These are phyloP conservation scores for Irena cyanogastra DNA, from an alignment of 2,113 vertebrate genomes.

Conservation along the genomic window DNA sequence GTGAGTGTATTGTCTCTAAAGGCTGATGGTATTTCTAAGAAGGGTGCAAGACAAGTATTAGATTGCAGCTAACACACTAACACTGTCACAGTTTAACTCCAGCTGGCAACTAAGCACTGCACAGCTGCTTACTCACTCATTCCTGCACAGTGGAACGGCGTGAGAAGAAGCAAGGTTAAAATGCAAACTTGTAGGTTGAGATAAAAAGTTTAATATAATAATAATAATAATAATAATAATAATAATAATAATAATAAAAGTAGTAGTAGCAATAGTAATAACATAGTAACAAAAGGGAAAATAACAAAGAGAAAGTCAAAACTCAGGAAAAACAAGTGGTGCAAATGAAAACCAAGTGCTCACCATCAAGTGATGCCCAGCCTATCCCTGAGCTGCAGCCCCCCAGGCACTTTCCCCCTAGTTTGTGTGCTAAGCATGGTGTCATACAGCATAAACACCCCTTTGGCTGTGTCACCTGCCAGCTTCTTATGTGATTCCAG, in stretches of 20 bases:
- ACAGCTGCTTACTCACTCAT: neutral
- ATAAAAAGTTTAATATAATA: neutral
- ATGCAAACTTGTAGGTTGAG: neutral
- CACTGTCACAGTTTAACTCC: neutral
- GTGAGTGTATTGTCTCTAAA: neutral
- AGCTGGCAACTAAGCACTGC: neutral
- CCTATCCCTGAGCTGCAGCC: neutral
- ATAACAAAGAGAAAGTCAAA: neutral
- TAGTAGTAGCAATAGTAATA: neutral
- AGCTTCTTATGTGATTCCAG: neutral
- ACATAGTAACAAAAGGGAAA: neutral
- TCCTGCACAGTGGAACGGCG: neutral
- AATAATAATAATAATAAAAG: fast-evolving
- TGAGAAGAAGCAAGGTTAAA: neutral
- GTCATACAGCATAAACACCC: neutral
- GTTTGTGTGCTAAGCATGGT: neutral
- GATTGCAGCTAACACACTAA: neutral
- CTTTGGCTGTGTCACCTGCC: neutral
- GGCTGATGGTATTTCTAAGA: neutral
- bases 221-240: too few relatives aligned
- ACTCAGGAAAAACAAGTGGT: neutral
- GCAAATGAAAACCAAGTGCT: neutral
- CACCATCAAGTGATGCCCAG: neutral
- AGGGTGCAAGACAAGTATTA: neutral
- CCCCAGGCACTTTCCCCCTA: neutral